phyloP scores from a whole-genome alignment of 2,113 vertebrate genomes.

The Corynorhinus townsendii region DNA sequence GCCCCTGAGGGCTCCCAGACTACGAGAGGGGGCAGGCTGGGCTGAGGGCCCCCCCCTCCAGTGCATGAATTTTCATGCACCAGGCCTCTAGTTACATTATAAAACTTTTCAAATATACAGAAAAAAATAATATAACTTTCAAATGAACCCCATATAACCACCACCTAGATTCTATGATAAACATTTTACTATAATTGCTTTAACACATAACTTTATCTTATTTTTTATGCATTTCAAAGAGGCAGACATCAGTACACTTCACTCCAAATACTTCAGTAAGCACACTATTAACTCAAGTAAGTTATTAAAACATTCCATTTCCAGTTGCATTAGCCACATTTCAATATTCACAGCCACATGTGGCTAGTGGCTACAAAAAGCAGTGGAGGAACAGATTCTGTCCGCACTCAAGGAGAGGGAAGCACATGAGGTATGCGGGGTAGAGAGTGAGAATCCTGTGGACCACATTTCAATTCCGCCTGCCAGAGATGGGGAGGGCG shows the following conservation, averaged over 20 bases:
- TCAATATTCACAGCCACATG: neutral
- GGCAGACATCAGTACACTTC: neutral
- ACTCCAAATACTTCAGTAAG: neutral
- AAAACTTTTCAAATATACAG: neutral
- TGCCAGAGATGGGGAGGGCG: neutral
- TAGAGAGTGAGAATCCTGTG: neutral
- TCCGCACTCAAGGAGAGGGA: neutral
- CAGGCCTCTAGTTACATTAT: neutral
- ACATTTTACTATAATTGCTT: neutral
- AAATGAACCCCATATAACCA: neutral
- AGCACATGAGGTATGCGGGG: neutral
- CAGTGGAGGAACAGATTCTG: neutral
- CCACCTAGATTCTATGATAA: neutral
- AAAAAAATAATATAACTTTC: neutral
- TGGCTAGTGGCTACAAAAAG: neutral
- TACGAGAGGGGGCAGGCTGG: too few relatives aligned
- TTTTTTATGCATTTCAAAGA: neutral
- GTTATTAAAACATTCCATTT: neutral
- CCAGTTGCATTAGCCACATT: neutral
- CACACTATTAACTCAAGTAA: neutral
- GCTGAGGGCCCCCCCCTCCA: too few relatives aligned
- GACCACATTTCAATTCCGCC: neutral
- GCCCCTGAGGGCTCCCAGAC: too few relatives aligned
- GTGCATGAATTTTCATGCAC: too few relatives aligned
- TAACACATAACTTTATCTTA: neutral